These are phyloP conservation scores for Prolemur simus DNA, from an alignment of 2,113 vertebrate species.

Conservation along the genomic window DNA sequence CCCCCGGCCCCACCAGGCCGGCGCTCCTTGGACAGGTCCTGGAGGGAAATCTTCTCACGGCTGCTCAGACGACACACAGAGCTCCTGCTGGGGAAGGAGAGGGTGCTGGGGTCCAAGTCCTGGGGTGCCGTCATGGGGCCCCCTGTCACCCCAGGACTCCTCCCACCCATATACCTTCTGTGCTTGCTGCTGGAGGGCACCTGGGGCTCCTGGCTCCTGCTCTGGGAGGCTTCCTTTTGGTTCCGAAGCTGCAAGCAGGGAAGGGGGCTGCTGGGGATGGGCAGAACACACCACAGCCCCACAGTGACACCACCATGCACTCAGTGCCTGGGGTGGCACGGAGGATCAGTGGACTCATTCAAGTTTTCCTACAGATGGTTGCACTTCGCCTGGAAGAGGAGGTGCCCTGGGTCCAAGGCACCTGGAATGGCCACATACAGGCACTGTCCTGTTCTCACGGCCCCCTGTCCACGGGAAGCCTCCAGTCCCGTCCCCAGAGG, in stretches of 20 bases:
- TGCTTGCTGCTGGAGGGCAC: slow-evolving; percentile 71
- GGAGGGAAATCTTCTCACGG: slow-evolving; percentile 91
- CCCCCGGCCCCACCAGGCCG: slow-evolving; percentile 82
- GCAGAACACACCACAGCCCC: not conserved
- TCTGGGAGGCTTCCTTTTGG: slow-evolving; percentile 80
- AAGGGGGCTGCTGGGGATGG: not conserved
- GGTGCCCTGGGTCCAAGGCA: not conserved
- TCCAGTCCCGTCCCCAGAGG: not conserved
- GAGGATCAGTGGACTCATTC: not conserved
- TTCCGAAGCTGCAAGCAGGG: slow-evolving; percentile 75
- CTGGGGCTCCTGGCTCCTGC: slow-evolving; percentile 68
- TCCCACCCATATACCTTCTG: slow-evolving; percentile 70
- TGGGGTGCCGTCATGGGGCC: too few relatives aligned
- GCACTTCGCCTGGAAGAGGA: not conserved
- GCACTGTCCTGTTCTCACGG: fast-evolving
- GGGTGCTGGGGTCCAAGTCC: fast-evolving
- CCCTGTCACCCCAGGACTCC: fast-evolving
- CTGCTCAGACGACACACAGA: slow-evolving; percentile 95
- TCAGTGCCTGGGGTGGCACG: fast-evolving
- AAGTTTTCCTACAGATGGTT: not conserved
- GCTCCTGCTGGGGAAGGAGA: slow-evolving; percentile 79
- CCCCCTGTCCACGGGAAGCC: not conserved
- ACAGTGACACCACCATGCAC: fast-evolving
- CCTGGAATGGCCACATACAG: not conserved
- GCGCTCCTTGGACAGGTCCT: slow-evolving; percentile 93